These are phyloP conservation scores for Psammodynastes pulverulentus DNA, from an alignment of 2,113 vertebrate genomes.

Conservation along the genomic window DNA sequence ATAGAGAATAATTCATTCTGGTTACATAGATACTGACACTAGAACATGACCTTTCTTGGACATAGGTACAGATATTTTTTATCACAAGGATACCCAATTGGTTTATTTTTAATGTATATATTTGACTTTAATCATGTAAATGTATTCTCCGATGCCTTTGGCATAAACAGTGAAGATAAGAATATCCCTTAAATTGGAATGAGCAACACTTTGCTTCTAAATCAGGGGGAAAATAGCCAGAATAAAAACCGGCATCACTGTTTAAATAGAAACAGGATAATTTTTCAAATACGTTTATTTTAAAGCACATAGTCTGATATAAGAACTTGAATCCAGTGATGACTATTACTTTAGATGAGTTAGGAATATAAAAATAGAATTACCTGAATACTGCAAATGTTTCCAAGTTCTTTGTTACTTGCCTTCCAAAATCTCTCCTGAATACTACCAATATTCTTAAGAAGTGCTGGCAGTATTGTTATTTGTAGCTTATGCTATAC, in stretches of 20 bases:
- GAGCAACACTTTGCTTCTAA: slow-evolving; percentile 5
- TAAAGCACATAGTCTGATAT: slow-evolving; percentile 3
- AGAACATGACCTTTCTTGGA: not conserved
- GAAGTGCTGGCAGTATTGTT: not conserved
- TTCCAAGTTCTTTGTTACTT: not conserved
- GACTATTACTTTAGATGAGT: not conserved
- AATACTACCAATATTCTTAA: not conserved
- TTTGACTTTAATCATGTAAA: slow-evolving; percentile 25
- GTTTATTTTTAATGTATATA: slow-evolving; percentile 18
- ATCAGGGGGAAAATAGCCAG: slow-evolving; percentile 18
- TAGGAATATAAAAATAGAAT: not conserved
- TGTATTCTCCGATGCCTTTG: not conserved
- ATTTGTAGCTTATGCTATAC: not conserved
- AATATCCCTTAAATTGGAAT: not conserved
- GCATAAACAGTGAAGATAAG: not conserved
- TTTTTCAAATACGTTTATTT: slow-evolving; percentile 37
- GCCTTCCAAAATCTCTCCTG: not conserved
- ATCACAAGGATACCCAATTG: not conserved
- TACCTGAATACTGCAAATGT: not conserved
- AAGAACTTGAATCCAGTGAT: not conserved
- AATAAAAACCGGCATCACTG: slow-evolving; percentile 53
- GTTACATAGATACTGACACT: not conserved
- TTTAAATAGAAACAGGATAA: slow-evolving; percentile 23
- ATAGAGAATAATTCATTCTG: not conserved
- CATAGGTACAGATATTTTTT: not conserved